Percentiles rank a stretch among this genome's conserved stretches.
Conservation (phyloP, 2,113 vertebrate species). For the Rhea pennata region DNA sequence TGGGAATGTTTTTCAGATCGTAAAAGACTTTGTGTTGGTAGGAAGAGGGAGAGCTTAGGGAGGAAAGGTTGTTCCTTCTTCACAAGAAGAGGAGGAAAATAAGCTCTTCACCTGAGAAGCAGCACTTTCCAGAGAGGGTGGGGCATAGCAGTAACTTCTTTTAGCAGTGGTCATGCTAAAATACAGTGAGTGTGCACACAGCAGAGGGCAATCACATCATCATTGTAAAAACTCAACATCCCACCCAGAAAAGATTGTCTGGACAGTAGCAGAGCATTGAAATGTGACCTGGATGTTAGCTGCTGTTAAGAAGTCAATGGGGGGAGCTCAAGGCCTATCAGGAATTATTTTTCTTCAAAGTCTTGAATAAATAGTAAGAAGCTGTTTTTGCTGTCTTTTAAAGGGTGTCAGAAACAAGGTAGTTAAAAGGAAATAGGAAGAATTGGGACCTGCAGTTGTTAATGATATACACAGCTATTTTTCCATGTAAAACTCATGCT, state of each 20-base stretch:
- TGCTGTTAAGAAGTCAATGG: slow-evolving; percentile 38
- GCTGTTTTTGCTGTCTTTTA: not conserved
- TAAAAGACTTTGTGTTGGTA: not conserved
- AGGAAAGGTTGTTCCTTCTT: not conserved
- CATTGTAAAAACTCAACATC: not conserved
- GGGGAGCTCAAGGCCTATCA: slow-evolving; percentile 58
- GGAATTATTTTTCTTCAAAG: slow-evolving; percentile 26
- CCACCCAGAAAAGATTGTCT: slow-evolving; percentile 12
- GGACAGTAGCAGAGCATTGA: not conserved
- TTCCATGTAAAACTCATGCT: not conserved
- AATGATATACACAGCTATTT: slow-evolving; percentile 8
- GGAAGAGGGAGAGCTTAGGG: not conserved
- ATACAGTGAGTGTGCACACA: not conserved
- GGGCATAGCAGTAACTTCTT: not conserved
- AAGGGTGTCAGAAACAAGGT: slow-evolving; percentile 13
- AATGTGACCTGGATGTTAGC: not conserved
- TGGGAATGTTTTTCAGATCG: not conserved
- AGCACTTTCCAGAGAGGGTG: not conserved
- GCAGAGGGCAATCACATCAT: slow-evolving; percentile 11
- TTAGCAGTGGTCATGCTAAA: not conserved
- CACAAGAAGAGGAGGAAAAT: not conserved
- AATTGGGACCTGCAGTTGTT: slow-evolving; percentile 16
- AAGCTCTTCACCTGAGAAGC: not conserved
- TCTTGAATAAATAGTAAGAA: not conserved
- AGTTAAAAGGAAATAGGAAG: slow-evolving; percentile 32